Base-by-base conservation (phyloP, 2,888 invertebrate genomes). In the Nowickia ferox region DNA sequence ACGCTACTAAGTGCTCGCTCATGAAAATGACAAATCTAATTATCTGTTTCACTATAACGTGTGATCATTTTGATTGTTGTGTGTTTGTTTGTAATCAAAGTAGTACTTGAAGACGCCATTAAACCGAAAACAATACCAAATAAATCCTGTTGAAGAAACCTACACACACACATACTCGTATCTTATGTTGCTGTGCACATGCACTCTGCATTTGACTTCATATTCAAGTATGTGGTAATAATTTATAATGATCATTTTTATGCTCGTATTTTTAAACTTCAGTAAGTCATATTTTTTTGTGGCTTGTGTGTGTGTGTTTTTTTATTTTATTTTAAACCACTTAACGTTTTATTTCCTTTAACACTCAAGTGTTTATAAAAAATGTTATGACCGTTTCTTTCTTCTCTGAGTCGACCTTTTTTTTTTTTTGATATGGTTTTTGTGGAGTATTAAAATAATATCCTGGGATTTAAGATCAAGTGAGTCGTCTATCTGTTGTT, bases 261-360 rank as follows among this genome's bases (percentile, higher is more conserved):
- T 17, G 13, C 9, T 9, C n/a, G 30, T n/a, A n/a, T 13, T 74
- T 44, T 61, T 59, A 40, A 61, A 55, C 55, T 19, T 30, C 51
- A 42, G 71, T 71, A 84, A 72, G 77, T 68, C 72, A 74, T 84
- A 78, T 55, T 63, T 68, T 61, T 69, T 66, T 55, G 44, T 68
- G 53, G 53, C 48, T 10, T 44, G 17, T 53, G 19, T 59, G 9
- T 22, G 22, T 55, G 30, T 63, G 63, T 68, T 51, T 44, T 17
- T 17, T 13, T 22, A 6, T 0, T 63, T 46, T 9, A 53, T 82
- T 76, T 75, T 22, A 83, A 86, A 86, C 83, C 86, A 86, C 86
- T 86, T 86, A 86, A 83, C 75, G 51, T 83, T 86, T 86, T 83
- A 83, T 86, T 86, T 86, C 86, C 79, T 86, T 86, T 86, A 76